Conservation (phyloP, 2,888 invertebrate species). For the Drosophila monieri region DNA sequence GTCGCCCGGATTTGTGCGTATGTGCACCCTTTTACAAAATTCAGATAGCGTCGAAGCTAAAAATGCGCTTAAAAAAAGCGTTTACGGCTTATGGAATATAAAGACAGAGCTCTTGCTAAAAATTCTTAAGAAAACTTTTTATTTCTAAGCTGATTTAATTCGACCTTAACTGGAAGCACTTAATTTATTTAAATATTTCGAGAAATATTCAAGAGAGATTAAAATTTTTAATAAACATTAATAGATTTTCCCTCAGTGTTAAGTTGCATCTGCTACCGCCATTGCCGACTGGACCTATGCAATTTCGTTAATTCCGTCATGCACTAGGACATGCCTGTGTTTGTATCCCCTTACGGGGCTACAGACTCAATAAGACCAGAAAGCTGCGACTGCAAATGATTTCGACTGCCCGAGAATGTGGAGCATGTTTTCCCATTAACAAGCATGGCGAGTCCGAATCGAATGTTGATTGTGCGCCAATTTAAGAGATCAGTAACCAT, state of each 20-base stretch:
- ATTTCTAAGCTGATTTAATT: no score
- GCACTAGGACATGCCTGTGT: conserved; percentile 56
- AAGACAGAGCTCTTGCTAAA: no score
- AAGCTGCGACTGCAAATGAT: conserved; percentile 45
- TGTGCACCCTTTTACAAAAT: conserved; percentile 16
- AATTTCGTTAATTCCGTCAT: conserved; percentile 65
- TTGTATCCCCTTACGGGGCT: conserved; percentile 31
- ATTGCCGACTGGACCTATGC: conserved; percentile 47
- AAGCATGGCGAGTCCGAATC: conserved; percentile 53
- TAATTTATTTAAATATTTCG: no score
- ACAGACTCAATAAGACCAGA: conserved; percentile 65
- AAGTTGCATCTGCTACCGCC: not conserved
- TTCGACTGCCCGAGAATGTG: conserved; percentile 26
- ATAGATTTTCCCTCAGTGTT: not conserved
- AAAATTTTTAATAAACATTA: no score
- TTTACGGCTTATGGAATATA: no score
- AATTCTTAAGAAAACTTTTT: no score
- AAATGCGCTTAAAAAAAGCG: not conserved
- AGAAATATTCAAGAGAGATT: no score
- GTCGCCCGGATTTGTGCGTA: conserved; percentile 37
- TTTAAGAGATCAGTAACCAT: conserved; percentile 17
- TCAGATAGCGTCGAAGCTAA: conserved; percentile 14
- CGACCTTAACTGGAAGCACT: no score
- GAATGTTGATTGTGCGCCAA: conserved; percentile 19
- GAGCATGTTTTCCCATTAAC: conserved; percentile 54